These are phyloP conservation scores for Spilosoma lubricipeda DNA, from an alignment of 2,888 invertebrate species.

Conservation along the genomic window DNA sequence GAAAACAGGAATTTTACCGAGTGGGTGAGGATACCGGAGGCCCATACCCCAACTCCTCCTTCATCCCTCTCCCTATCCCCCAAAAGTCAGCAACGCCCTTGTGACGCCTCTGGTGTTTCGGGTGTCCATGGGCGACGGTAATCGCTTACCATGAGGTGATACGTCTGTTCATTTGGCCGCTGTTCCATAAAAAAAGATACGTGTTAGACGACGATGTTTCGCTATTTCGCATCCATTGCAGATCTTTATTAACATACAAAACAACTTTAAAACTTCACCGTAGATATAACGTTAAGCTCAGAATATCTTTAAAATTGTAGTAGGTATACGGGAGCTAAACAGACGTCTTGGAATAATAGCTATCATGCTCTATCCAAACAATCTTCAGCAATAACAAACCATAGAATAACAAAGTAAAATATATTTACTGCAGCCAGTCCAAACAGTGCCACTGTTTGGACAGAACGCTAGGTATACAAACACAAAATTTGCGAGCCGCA, in stretches of 20 bases:
- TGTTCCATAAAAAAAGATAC: no score
- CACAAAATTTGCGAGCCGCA: constrained; percentile 43
- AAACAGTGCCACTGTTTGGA: constrained; percentile 28
- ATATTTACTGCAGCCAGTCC: constrained; percentile 24
- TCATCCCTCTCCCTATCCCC: no score
- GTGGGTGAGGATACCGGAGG: no score
- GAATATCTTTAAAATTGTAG: neutral
- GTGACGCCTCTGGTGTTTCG: no score
- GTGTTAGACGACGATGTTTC: neutral
- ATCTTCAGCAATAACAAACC: neutral
- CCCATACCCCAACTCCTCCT: no score
- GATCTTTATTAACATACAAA: neutral
- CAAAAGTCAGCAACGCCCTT: no score
- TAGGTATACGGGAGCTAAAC: neutral
- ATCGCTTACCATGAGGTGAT: no score
- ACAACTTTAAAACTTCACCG: neutral
- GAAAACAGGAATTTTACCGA: no score
- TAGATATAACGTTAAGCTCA: neutral
- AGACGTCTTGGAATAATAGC: neutral
- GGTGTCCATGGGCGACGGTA: no score
- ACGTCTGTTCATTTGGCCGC: no score
- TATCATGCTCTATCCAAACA: neutral
- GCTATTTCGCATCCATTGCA: neutral
- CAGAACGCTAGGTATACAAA: constrained; percentile 27
- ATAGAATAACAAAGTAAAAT: constrained; percentile 23